Conservation (phyloP, 2,888 invertebrate genomes). For the Tipula unca region DNA sequence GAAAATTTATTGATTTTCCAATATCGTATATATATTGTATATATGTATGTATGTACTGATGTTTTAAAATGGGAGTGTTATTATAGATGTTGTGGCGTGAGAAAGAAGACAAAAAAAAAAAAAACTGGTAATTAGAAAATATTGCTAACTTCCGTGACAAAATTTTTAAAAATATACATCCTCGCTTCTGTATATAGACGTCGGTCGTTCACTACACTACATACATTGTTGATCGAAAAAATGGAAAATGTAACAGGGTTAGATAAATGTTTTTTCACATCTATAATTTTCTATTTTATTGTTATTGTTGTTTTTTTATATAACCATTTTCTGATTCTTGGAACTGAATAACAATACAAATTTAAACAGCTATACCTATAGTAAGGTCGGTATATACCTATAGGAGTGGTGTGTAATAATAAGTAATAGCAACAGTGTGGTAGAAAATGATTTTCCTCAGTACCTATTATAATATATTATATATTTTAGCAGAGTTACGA, state of each 20-base stretch:
- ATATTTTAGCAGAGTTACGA: no score
- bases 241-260: neutral
- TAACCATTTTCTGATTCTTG: neutral
- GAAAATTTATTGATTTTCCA: neutral
- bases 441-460: no score
- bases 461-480: no score
- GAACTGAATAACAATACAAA: neutral
- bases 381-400: neutral
- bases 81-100: neutral
- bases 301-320: neutral
- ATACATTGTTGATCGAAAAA: neutral
- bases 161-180: neutral
- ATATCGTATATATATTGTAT: neutral
- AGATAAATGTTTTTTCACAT: neutral
- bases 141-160: slow-evolving; percentile 14
- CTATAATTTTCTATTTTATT: neutral
- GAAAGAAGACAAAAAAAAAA: neutral
- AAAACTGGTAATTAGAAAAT: neutral
- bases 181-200: neutral
- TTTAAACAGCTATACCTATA: neutral
- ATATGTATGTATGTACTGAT: neutral
- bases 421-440: neutral
- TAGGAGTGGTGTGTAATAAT: neutral
- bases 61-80: neutral
- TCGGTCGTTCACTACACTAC: neutral